Base-by-base conservation (phyloP, 1,140 invertebrate species). In the Hylaeus anthracinus region DNA sequence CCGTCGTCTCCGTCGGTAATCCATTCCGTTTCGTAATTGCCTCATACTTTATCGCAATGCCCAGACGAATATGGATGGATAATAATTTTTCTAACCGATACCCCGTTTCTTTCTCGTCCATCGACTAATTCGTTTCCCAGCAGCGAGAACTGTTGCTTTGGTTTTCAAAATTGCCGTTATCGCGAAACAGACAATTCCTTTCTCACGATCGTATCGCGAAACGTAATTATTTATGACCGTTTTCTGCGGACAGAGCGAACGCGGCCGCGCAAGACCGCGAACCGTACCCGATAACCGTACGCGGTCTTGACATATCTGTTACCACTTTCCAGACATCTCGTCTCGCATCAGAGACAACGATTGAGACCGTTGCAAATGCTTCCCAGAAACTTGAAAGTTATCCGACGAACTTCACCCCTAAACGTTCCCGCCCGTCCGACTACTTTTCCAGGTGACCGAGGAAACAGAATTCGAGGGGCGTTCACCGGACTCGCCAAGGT, bases 141-240 rank as follows among this genome's bases (percentile, higher is more conserved):
- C 9, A 6, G 51, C 51, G 51, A 10, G 10, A 39, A 12, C 12
- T n/a, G n/a, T 14, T 53, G 26, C 53, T 37, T 39, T 51, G 8
- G 48, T 2, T n/a, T 26, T 14, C 5, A 41, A 8, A 69, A 78
- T 71, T 14, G 61, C 6, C 15, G 26, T 66, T 63, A 74, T 65
- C 63, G 56, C 41, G 0, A 1, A 14, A 5, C 41, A 26, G n/a
- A 51, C 53, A 37, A 78, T 58, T 26, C 15, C 74, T 72, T 82
- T 82, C 80, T 66, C 75, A 82, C 80, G 80, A 77, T 78, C 74
- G 26, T 72, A 71, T 72, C 74, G 51, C 65, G 12, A 48, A 14
- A 15, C n/a, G 45, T 65, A 53, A 66, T 78, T 72, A 72, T 53
- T 60, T 60, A 61, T 78, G 65, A 39, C 74, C 60, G 39, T 43